Evolutionary conservation across 2,113 vertebrate genomes (phyloP).

Genomic region (Alligator mississippiensis): DNA sequence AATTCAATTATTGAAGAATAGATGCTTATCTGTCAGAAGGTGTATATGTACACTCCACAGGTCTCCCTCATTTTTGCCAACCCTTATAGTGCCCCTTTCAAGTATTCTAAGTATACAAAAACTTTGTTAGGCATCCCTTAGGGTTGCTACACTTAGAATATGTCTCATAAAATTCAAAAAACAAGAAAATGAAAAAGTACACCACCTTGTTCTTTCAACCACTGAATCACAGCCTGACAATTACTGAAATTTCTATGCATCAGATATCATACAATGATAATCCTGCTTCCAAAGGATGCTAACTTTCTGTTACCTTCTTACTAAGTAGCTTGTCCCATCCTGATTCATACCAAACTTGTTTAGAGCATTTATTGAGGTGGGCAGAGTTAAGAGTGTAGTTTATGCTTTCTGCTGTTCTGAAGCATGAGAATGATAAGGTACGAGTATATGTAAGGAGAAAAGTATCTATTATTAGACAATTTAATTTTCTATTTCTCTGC

Average conservation of each 20-base stretch:
- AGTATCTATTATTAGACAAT: not conserved
- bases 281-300: accelerated
- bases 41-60: not conserved
- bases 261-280: not conserved
- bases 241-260: not conserved
- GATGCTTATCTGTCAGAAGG: not conserved
- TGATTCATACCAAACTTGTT: not conserved
- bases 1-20: not conserved
- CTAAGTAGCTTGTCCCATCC: not conserved
- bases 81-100: not conserved
- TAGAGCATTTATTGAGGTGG: not conserved
- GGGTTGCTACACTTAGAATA: not conserved
- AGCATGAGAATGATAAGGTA: not conserved
- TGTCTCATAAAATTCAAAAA: not conserved
- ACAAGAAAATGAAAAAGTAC: not conserved
- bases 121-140: not conserved
- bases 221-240: not conserved
- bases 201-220: not conserved
- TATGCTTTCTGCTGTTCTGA: accelerated
- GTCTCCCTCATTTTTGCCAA: not conserved
- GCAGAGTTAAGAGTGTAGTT: not conserved
- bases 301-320: not conserved
- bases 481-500: not conserved
- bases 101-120: not conserved
- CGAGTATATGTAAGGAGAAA: not conserved